Percentiles rank a stretch among this genome's conserved stretches.
Conservation (phyloP, 2,888 invertebrate species). For the Cheilosia impressa region DNA sequence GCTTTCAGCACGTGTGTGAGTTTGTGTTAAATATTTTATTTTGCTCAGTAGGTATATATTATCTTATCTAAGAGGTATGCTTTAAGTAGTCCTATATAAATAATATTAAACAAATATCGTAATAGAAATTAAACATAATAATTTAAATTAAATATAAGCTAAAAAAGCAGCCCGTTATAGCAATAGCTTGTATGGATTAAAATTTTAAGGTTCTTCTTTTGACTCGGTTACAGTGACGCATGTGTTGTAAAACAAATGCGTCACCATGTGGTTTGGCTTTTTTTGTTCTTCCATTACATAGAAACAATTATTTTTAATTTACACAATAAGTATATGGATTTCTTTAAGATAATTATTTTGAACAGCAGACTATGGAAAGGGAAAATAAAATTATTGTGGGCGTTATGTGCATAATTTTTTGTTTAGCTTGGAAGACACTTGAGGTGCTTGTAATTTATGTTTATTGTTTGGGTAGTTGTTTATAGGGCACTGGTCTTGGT, state of each 20-base stretch:
- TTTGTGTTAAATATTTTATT: constrained; percentile 21
- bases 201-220: constrained; percentile 15
- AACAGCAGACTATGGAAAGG: constrained; percentile 32
- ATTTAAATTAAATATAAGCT: constrained; percentile 48
- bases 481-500: constrained; percentile 1
- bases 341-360: constrained; percentile 38
- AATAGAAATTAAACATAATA: constrained; percentile 21
- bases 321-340: constrained; percentile 51
- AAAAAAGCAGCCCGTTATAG: constrained; percentile 25
- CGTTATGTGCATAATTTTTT: constrained; percentile 6
- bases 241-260: neutral
- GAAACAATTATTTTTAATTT: constrained; percentile 47
- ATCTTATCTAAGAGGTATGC: constrained; percentile 58
- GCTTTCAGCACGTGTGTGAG: constrained; percentile 58
- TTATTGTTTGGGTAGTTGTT: neutral
- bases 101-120: constrained; percentile 3
- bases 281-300: constrained; percentile 45
- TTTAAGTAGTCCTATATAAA: constrained; percentile 52
- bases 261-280: neutral
- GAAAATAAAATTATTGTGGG: constrained; percentile 55
- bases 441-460: constrained; percentile 62
- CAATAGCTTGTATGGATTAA: neutral
- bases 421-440: constrained; percentile 66
- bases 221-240: constrained; percentile 26
- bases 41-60: constrained; percentile 19